Evolutionary conservation across 2,888 invertebrate genomes (phyloP).

Genomic region (Escarpia spicata): DNA sequence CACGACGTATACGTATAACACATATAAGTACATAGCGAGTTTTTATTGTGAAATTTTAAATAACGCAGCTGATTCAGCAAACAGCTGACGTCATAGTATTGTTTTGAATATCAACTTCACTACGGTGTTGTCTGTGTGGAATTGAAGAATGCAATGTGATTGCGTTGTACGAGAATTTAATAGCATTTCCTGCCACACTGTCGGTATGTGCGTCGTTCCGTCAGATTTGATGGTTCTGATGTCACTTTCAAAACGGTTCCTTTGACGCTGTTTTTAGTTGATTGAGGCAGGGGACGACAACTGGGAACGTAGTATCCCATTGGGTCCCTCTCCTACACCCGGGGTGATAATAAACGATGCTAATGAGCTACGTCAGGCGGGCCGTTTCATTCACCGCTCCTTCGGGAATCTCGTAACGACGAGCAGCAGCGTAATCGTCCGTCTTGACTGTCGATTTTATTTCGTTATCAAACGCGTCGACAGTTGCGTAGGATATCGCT

Average conservation of each 20-base stretch:
- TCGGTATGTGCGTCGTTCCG: not conserved
- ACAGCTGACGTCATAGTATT: not conserved
- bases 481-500: no score
- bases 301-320: not conserved
- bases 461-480: not conserved
- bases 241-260: not conserved
- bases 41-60: no score
- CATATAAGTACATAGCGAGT: no score
- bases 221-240: not conserved
- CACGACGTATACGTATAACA: no score
- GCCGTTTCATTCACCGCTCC: not conserved
- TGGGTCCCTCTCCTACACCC: not conserved
- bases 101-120: not conserved
- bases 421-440: not conserved
- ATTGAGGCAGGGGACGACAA: not conserved
- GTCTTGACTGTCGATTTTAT: not conserved
- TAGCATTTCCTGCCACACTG: not conserved
- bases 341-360: not conserved
- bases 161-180: not conserved
- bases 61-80: no score
- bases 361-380: not conserved
- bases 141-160: constrained; percentile 3
- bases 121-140: not conserved
- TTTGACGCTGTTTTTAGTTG: not conserved
- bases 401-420: not conserved